These are phyloP conservation scores for Dermatemys mawii DNA, from an alignment of 2,113 vertebrate species.

Conservation along the genomic window DNA sequence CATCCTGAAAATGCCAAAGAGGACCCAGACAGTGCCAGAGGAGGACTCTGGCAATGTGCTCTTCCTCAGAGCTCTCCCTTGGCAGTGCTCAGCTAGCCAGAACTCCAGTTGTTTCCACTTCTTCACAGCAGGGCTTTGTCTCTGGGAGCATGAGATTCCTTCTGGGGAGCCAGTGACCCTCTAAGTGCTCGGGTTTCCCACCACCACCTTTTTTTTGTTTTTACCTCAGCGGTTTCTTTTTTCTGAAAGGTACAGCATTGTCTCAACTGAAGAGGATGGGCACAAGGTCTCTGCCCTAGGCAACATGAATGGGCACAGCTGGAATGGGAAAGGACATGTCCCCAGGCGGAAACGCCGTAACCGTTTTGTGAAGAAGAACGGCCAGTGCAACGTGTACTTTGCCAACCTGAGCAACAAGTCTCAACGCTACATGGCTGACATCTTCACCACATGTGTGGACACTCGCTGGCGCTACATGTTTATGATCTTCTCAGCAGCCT, in stretches of 20 bases:
- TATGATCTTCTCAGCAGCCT: conserved; percentile 90
- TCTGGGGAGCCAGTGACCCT: neutral
- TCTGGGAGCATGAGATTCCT: neutral
- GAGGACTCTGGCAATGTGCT: neutral
- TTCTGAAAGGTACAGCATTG: conserved; percentile 85
- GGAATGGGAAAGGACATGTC: conserved; percentile 81
- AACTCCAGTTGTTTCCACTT: accelerated
- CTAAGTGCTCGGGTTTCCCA: neutral
- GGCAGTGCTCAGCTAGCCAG: neutral
- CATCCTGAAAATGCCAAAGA: neutral
- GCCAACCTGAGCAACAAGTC: conserved; percentile 95
- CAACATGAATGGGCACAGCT: conserved; percentile 81
- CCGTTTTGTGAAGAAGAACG: conserved; percentile 98
- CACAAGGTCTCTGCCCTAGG: conserved; percentile 82
- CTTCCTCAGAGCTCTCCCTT: neutral
- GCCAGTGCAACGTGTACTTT: conserved; percentile 96
- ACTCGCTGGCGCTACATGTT: conserved; percentile 96
- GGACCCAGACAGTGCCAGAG: neutral
- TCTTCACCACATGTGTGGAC: conserved; percentile 98
- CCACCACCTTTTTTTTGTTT: neutral
- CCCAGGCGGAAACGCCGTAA: conserved; percentile 87
- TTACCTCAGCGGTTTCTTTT: conserved; percentile 1
- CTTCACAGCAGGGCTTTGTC: neutral
- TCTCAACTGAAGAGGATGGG: conserved; percentile 87
- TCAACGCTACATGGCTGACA: conserved; percentile 93